Percentiles rank a stretch among this genome's conserved stretches.
Evolutionary conservation across 2,888 invertebrate species (phyloP).

Genomic region (Pristionchus exspectatus): DNA sequence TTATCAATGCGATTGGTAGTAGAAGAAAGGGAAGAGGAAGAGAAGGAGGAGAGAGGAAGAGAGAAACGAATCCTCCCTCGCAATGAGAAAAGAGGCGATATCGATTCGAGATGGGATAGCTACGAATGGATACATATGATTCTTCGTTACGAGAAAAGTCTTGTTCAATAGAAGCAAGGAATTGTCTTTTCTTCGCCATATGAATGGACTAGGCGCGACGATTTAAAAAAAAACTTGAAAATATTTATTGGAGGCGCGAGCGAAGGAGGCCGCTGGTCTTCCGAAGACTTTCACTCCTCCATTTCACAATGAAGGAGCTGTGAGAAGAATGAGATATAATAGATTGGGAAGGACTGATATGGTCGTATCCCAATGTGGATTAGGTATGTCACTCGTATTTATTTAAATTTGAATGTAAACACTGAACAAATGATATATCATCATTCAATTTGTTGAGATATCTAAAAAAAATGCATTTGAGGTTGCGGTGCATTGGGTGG

Average conservation of each 20-base stretch:
- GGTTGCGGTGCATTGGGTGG: slow-evolving; percentile 73
- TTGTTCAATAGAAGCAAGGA: too few species aligned
- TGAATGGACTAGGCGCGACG: not conserved
- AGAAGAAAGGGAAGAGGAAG: slow-evolving; percentile 19
- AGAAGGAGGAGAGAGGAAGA: not conserved
- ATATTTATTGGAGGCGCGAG: slow-evolving; percentile 16
- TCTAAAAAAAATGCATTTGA: slow-evolving; percentile 33
- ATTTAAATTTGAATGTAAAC: too few species aligned
- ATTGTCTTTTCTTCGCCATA: not conserved
- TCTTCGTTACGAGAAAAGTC: not conserved
- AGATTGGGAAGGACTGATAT: slow-evolving; percentile 83
- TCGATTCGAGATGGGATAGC: slow-evolving; percentile 4
- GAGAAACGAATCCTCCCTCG: slow-evolving; percentile 49
- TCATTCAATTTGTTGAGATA: too few species aligned
- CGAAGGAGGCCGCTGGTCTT: slow-evolving; percentile 52
- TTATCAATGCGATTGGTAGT: slow-evolving; percentile 53
- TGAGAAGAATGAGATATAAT: slow-evolving; percentile 68
- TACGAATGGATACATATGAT: not conserved
- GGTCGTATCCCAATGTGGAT: slow-evolving; percentile 68
- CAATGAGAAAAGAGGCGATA: slow-evolving; percentile 8
- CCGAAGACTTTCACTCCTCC: slow-evolving; percentile 67
- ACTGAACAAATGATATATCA: too few species aligned
- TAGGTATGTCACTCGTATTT: slow-evolving; percentile 66
- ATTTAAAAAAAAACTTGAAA: not conserved
- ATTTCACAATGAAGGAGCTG: slow-evolving; percentile 70